Conservation (phyloP, 2,113 vertebrate genomes). For the Cardinalis cardinalis region DNA sequence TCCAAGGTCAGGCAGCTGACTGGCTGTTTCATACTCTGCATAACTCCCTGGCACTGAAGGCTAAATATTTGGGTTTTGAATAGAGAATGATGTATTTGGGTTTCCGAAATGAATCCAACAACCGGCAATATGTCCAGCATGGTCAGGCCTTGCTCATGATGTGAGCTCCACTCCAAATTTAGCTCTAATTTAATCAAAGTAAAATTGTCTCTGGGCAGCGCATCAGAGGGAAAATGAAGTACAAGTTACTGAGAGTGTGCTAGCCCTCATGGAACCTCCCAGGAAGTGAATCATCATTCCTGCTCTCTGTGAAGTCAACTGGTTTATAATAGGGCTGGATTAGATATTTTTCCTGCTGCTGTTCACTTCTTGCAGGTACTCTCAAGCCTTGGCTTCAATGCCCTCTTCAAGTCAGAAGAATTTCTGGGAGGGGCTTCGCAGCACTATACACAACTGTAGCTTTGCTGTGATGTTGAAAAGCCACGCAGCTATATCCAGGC, state of each 20-base stretch:
- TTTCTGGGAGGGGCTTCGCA: background rate
- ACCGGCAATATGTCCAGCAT: fast-evolving
- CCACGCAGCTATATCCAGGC: background rate
- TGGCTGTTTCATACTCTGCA: background rate
- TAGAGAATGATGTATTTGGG: background rate
- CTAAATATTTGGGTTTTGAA: background rate
- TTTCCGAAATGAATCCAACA: background rate
- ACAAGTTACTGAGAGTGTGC: background rate
- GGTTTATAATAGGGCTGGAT: background rate
- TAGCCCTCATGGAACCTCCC: background rate
- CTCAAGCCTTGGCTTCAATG: background rate
- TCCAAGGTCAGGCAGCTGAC: background rate
- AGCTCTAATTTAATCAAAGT: background rate
- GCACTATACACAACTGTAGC: background rate
- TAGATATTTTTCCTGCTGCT: background rate
- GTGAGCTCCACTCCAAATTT: background rate
- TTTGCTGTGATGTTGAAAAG: background rate
- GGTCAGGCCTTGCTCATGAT: background rate
- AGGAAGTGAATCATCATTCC: background rate
- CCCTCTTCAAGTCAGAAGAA: background rate
- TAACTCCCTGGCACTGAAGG: background rate
- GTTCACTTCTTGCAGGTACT: background rate
- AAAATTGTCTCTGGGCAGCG: background rate
- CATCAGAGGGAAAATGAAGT: background rate
- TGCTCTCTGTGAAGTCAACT: background rate